A percentile compares a stretch with the other conserved stretches of the same genome.
These are phyloP conservation scores for Bombus vancouverensis DNA, from an alignment of 1,140 invertebrate species.

Conservation along the genomic window DNA sequence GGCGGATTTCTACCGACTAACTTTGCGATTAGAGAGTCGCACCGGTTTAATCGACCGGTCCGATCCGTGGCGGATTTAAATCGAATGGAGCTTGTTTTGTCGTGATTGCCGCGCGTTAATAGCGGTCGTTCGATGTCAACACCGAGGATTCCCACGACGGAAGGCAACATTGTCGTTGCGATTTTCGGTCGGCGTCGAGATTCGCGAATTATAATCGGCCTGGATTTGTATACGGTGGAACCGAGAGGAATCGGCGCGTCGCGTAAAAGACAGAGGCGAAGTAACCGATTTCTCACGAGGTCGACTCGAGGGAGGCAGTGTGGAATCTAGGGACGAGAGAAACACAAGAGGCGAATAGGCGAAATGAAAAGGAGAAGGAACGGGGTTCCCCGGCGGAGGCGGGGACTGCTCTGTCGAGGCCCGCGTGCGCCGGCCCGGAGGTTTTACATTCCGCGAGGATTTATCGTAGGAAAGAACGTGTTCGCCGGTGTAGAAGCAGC, in stretches of 20 bases:
- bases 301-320: background rate
- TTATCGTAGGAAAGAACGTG: constrained; percentile 79
- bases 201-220: constrained; percentile 51
- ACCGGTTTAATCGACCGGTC: constrained; percentile 25
- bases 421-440: constrained; percentile 51
- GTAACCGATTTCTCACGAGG: constrained; percentile 57
- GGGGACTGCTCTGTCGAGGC: background rate
- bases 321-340: constrained; percentile 7
- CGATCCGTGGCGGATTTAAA: too few relatives aligned
- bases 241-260: background rate
- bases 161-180: background rate
- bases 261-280: background rate
- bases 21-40: constrained; percentile 37
- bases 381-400: constrained; percentile 5
- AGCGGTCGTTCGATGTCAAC: background rate
- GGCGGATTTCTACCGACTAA: constrained; percentile 33
- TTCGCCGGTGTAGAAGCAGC: constrained; percentile 74
- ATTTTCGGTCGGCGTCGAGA: constrained; percentile 26
- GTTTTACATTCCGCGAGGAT: constrained; percentile 75
- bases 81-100: too few relatives aligned
- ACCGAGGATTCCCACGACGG: background rate
- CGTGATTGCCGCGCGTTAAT: background rate
- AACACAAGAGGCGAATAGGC: constrained; percentile 1
- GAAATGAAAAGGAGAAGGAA: constrained; percentile 15
- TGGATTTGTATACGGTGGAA: constrained; percentile 47